Conservation (phyloP, 2,797 vertebrate genomes). For the Chloroceryle amazona region DNA sequence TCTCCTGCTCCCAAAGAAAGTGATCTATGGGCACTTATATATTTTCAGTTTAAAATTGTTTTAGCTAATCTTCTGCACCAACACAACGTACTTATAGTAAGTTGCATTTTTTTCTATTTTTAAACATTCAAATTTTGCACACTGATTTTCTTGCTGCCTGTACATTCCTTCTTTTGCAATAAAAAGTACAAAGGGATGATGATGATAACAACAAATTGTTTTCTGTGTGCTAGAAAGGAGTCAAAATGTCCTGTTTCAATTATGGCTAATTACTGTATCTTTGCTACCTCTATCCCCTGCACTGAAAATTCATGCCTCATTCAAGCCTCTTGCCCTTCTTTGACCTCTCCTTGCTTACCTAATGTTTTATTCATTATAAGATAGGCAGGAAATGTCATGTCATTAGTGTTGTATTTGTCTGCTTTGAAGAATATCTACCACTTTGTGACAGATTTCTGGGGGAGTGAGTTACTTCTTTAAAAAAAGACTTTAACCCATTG, state of each 20-base stretch:
- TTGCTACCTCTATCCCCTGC: background rate
- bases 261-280: background rate
- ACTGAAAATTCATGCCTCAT: background rate
- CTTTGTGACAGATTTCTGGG: background rate
- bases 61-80: background rate
- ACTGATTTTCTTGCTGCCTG: background rate
- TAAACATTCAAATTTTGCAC: background rate
- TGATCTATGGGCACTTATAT: background rate
- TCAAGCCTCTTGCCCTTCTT: background rate
- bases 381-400: background rate
- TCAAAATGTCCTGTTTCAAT: background rate
- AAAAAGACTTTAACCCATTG: background rate
- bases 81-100: background rate
- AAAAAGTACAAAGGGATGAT: background rate
- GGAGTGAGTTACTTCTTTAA: background rate
- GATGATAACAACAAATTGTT: background rate
- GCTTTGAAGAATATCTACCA: background rate
- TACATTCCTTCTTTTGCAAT: background rate
- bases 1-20: background rate
- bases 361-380: background rate
- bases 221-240: background rate
- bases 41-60: constrained; percentile 11
- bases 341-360: background rate
- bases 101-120: background rate
- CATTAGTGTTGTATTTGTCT: background rate